Percentiles rank a stretch among this genome's conserved stretches.
These are phyloP conservation scores for Stictocephala bisonia DNA, from an alignment of 2,888 invertebrate genomes.

Conservation along the genomic window DNA sequence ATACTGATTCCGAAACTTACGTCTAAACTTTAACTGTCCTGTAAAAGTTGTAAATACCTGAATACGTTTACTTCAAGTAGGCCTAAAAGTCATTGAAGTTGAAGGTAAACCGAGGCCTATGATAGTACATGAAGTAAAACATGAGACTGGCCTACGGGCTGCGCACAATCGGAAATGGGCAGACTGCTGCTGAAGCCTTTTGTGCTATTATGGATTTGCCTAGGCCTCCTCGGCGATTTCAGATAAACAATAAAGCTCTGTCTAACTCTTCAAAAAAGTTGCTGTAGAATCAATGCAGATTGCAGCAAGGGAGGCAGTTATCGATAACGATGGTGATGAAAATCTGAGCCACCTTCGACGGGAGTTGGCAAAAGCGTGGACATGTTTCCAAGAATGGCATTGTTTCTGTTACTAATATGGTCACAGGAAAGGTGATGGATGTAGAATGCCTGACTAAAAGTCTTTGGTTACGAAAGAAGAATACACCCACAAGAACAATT, in stretches of 20 bases:
- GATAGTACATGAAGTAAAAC: background rate
- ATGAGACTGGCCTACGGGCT: background rate
- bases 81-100: conserved; percentile 6
- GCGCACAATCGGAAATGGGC: too few relatives aligned
- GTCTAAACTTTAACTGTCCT: background rate
- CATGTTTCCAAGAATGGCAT: conserved; percentile 49
- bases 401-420: conserved; percentile 47
- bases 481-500: conserved; percentile 4
- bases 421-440: conserved; percentile 49
- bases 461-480: conserved; percentile 18
- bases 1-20: background rate
- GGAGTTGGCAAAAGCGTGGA: conserved; percentile 52
- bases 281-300: conserved; percentile 14
- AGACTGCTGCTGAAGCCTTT: conserved; percentile 14
- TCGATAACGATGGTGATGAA: conserved; percentile 20
- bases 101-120: conserved; percentile 4
- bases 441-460: conserved; percentile 9
- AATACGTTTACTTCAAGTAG: background rate
- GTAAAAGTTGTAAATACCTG: background rate
- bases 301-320: conserved; percentile 21
- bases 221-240: conserved; percentile 14
- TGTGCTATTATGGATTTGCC: conserved; percentile 36
- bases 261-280: conserved; percentile 18
- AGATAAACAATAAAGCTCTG: conserved; percentile 25
- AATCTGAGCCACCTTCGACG: conserved; percentile 40